A percentile compares a stretch with the other conserved stretches of the same genome.
phyloP scores from a whole-genome alignment of 2,797 vertebrate species.

The Pachyuromys duprasi region DNA sequence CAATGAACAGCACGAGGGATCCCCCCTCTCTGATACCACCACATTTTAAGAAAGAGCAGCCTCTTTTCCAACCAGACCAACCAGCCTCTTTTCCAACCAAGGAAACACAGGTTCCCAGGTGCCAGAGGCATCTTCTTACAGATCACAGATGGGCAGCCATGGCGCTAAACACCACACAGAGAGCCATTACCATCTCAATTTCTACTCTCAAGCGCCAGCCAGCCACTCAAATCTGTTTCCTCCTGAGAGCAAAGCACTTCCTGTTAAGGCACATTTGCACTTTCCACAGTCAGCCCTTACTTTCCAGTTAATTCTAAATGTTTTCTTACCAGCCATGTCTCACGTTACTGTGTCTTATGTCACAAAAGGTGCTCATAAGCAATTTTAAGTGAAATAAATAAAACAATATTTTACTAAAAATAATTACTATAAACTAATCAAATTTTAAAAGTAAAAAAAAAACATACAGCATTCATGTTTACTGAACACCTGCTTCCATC shows the following conservation, averaged over 20 bases:
- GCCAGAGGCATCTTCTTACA: not conserved
- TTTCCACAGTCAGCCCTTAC: not conserved
- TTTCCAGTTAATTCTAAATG: not conserved
- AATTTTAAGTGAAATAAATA: constrained; percentile 21
- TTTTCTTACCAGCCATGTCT: not conserved
- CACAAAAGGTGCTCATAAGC: not conserved
- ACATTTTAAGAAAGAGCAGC: not conserved
- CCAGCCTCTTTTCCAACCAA: not conserved
- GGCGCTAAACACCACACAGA: not conserved
- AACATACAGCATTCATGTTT: not conserved
- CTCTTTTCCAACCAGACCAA: not conserved
- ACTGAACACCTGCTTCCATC: constrained; percentile 18
- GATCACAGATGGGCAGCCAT: not conserved
- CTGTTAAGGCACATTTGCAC: not conserved
- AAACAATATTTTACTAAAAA: constrained; percentile 5
- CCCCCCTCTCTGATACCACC: not conserved
- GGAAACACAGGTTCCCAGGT: not conserved
- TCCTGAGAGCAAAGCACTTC: not conserved
- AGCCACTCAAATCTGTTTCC: not conserved
- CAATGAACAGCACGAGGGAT: not conserved
- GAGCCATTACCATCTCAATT: not conserved
- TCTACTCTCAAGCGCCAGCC: not conserved
- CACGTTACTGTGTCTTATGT: not conserved
- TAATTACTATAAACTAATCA: not conserved
- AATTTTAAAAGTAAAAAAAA: not conserved